Base-by-base conservation (phyloP, 2,797 vertebrate genomes). In the Sebastes matsubarae region DNA sequence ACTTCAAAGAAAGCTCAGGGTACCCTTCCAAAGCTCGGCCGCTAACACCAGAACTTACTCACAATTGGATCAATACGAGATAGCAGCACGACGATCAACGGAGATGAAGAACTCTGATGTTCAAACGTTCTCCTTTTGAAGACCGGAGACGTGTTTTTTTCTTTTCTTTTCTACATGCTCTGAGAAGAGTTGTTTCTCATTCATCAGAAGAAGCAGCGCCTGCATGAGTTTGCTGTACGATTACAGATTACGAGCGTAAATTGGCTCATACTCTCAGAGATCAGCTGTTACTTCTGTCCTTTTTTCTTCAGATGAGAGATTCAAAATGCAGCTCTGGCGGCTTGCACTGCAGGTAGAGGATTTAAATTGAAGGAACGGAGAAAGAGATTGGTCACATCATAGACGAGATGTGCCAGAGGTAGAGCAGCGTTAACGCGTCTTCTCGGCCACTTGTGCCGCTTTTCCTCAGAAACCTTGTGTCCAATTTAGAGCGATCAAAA, bases 51-150 rank as follows among this genome's bases (percentile, higher is more conserved):
- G 30, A 82, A 42, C 79, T 57, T 38, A 20, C 50, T 79, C 70
- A 77, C n/a, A 60, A 68, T 12, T 42, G 75, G 77, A 89, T 93
- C 86, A 75, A 87, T 94, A 81, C 66, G n/a, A 75, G 79, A 88
- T 50, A 20, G 83, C 76, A 70, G 71, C 61, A 6, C 16, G 8
- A 68, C 72, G 67, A 86, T 83, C 42, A 84, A n/a, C 46, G 5
- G 22, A 78, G 72, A 89, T 74, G 75, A 89, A 42, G 63, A 69
- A 46, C 63, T 68, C 55, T 10, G 59, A 77, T 80, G 85, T 75
- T 10, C 20, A 52, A 74, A 55, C 0, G 6, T 22, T 76, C 36
- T 63, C 5, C 29, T 68, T 74, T 66, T 58, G 38, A 80, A 80
- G 52, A 55, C 29, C 58, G 42, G 61, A 68, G 59, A 34, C 8